Percentiles rank a stretch among this genome's conserved stretches.
Evolutionary conservation across 2,113 vertebrate genomes (phyloP).

Genomic region (Scomber japonicus): DNA sequence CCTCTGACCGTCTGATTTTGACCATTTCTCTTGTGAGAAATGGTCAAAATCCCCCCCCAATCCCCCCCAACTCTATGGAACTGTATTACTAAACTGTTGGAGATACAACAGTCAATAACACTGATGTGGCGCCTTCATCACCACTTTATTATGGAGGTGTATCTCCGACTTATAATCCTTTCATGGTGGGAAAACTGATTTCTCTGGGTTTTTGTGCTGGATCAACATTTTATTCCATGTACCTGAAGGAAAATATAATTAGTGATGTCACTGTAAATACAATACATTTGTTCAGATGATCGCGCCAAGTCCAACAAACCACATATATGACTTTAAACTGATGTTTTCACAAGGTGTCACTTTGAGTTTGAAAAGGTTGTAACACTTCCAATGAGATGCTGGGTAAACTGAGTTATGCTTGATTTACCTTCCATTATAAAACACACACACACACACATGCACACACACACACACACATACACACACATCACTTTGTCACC

Average conservation of each 20-base stretch:
- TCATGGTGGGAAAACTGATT: too few relatives aligned
- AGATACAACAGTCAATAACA: too few relatives aligned
- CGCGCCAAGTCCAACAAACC: conserved; percentile 7
- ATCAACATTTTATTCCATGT: too few relatives aligned
- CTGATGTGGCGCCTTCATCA: too few relatives aligned
- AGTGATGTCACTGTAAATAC: not conserved
- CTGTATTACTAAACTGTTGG: too few relatives aligned
- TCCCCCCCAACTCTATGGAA: too few relatives aligned
- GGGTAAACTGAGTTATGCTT: conserved; percentile 63
- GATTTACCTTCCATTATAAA: conserved; percentile 68
- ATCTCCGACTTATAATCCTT: too few relatives aligned
- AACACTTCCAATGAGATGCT: conserved; percentile 44
- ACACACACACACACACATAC: conserved; percentile 19
- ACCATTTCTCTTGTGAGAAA: too few relatives aligned
- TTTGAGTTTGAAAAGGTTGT: conserved; percentile 33
- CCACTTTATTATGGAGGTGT: too few relatives aligned
- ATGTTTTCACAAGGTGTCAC: conserved; percentile 21
- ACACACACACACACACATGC: conserved; percentile 13
- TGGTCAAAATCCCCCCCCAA: too few relatives aligned
- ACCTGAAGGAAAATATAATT: not conserved
- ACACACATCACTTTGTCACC: conserved; percentile 65
- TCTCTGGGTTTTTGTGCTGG: too few relatives aligned
- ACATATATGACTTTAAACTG: conserved; percentile 18
- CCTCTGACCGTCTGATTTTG: too few relatives aligned
- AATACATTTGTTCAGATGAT: not conserved